Evolutionary conservation across 2,113 vertebrate species (phyloP).

Genomic region (Aramus guarauna): DNA sequence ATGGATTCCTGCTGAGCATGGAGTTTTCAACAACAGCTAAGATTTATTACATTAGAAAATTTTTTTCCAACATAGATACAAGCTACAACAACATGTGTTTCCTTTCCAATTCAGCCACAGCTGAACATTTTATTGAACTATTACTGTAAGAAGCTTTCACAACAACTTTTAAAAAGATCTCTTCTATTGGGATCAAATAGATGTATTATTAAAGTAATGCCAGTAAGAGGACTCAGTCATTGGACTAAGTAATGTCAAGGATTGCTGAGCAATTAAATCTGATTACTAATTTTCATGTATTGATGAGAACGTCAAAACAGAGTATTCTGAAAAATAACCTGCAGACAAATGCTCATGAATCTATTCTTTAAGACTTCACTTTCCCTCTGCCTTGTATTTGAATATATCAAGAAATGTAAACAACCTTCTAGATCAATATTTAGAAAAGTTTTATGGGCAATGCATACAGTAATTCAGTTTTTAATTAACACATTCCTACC

Average conservation of each 20-base stretch:
- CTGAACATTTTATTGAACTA: not conserved
- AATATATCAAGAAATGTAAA: not conserved
- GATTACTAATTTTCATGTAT: not conserved
- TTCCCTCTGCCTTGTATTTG: not conserved
- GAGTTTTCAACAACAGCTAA: slow-evolving; percentile 12
- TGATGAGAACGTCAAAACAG: not conserved
- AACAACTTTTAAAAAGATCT: not conserved
- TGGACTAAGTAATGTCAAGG: not conserved
- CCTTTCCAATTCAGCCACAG: slow-evolving; percentile 6
- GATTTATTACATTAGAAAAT: not conserved
- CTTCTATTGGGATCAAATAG: not conserved
- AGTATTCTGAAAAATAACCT: not conserved
- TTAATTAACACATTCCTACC: not conserved
- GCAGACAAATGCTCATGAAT: not conserved
- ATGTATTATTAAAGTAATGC: not conserved
- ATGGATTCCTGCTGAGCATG: not conserved
- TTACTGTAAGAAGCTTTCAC: not conserved
- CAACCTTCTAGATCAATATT: not conserved
- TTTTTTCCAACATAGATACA: not conserved
- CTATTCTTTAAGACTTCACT: not conserved
- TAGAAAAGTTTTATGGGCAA: not conserved
- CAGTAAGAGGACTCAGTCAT: not conserved
- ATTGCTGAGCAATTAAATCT: not conserved
- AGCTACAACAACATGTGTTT: not conserved
- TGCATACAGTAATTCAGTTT: not conserved